These are phyloP conservation scores for Diuraphis noxia DNA, from an alignment of 1,140 invertebrate genomes.

Conservation along the genomic window DNA sequence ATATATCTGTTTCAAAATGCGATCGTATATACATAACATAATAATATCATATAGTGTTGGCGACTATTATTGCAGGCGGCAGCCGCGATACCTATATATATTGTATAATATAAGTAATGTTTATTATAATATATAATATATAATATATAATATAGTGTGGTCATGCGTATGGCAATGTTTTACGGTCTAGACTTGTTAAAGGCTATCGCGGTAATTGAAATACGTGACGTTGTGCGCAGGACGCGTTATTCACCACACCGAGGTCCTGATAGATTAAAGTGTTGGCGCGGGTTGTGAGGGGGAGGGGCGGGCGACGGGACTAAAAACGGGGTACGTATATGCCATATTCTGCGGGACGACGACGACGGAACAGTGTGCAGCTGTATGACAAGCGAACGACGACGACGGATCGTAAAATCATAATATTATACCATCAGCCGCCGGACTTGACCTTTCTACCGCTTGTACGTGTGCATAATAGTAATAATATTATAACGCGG, in stretches of 20 bases:
- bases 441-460: conserved; percentile 23
- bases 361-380: background rate
- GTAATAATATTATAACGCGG: background rate
- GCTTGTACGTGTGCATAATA: background rate
- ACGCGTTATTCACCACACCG: conserved; percentile 41
- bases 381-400: conserved; percentile 41
- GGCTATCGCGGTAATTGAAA: conserved; percentile 42
- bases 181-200: conserved; percentile 45
- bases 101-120: too few species aligned
- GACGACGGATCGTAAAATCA: conserved; percentile 43
- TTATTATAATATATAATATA: background rate
- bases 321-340: conserved; percentile 1
- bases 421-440: conserved; percentile 31
- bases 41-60: background rate
- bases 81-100: background rate
- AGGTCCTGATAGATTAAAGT: background rate
- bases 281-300: background rate
- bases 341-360: background rate
- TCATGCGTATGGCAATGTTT: conserved; percentile 9
- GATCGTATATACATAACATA: background rate
- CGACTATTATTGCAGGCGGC: background rate
- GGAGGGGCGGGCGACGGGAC: background rate
- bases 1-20: background rate
- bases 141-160: background rate
- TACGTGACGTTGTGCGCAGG: conserved; percentile 34